Conservation (phyloP, 2,797 vertebrate species). For the Pangasius macronema region DNA sequence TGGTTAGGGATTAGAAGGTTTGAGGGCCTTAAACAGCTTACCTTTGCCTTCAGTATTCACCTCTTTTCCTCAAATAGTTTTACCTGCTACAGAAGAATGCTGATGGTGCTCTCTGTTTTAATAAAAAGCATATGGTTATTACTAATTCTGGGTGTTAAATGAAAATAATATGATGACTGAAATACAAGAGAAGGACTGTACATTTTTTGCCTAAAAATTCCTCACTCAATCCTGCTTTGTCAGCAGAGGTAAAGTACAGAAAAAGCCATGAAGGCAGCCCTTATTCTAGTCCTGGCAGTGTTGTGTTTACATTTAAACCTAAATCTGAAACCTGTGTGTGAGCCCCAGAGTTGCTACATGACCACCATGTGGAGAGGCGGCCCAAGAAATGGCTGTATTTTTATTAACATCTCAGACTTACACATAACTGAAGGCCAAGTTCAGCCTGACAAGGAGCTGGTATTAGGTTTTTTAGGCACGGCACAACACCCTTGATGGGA, state of each 20-base stretch:
- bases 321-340: constrained; percentile 48
- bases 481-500: background rate
- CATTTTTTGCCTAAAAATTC: background rate
- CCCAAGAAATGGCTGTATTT: constrained; percentile 23
- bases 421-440: constrained; percentile 24
- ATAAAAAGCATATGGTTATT: background rate
- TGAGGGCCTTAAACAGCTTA: background rate
- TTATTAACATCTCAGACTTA: constrained; percentile 29
- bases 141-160: background rate
- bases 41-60: background rate
- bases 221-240: background rate
- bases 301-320: constrained; percentile 65
- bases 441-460: background rate
- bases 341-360: constrained; percentile 45
- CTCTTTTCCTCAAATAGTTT: background rate
- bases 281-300: constrained; percentile 40
- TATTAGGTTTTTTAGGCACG: background rate
- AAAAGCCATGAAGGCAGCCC: constrained; percentile 13
- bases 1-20: background rate
- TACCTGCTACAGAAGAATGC: background rate
- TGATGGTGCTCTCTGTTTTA: background rate
- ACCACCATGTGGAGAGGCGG: constrained; percentile 18
- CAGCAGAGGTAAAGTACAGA: constrained; percentile 1
- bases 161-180: background rate
- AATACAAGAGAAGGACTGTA: background rate